Percentiles rank a stretch among this genome's conserved stretches.
These are phyloP conservation scores for Salvelinus fontinalis DNA, from an alignment of 2,113 vertebrate species.

Conservation along the genomic window DNA sequence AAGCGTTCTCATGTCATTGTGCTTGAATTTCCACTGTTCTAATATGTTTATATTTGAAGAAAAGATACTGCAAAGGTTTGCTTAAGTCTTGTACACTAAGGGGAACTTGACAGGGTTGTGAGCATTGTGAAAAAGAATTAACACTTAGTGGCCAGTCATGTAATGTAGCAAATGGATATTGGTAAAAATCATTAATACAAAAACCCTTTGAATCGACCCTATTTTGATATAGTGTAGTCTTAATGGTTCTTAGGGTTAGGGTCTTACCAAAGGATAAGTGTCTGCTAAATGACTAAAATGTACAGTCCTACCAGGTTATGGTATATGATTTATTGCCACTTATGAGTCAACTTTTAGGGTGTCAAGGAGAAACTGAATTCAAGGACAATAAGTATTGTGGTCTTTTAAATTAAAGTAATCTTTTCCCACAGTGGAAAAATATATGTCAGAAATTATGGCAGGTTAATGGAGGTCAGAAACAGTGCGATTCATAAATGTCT, in stretches of 20 bases:
- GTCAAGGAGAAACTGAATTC: too few relatives aligned
- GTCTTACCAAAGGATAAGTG: too few relatives aligned
- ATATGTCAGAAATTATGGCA: not conserved
- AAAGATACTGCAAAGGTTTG: slow-evolving; percentile 6
- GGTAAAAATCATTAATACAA: too few relatives aligned
- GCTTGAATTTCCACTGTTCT: slow-evolving; percentile 32
- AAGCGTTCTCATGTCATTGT: slow-evolving; percentile 33
- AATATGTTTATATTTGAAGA: slow-evolving; percentile 17
- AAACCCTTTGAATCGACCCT: too few relatives aligned
- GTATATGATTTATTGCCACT: too few relatives aligned
- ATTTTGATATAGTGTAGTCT: too few relatives aligned
- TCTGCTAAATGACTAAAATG: too few relatives aligned
- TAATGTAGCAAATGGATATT: too few relatives aligned
- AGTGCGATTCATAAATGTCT: not conserved
- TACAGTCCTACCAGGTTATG: too few relatives aligned
- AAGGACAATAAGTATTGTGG: too few relatives aligned
- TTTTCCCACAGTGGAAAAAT: not conserved
- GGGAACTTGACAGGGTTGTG: slow-evolving; percentile 5
- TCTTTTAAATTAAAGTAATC: not conserved
- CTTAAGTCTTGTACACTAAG: slow-evolving; percentile 15
- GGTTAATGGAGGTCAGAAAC: not conserved
- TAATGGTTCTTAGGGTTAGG: too few relatives aligned
- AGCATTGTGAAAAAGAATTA: not conserved
- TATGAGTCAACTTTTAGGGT: too few relatives aligned
- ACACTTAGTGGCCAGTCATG: not conserved